Evolutionary conservation across 2,797 vertebrate genomes (phyloP).

Genomic region (Ctenosaura bakeri): DNA sequence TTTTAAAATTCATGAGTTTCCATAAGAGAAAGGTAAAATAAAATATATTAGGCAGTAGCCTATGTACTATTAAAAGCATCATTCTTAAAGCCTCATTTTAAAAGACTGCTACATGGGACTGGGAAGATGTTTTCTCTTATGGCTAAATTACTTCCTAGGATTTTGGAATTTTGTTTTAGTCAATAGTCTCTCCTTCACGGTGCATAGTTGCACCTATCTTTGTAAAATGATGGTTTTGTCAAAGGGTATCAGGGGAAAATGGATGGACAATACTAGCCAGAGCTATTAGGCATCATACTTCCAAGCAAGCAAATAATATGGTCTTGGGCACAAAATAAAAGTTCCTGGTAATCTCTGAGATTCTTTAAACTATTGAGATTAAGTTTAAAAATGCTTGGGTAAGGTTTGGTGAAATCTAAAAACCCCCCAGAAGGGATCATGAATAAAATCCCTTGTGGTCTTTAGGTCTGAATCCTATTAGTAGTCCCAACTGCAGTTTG

Average conservation of each 20-base stretch:
- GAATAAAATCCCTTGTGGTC: not conserved
- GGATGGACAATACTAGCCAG: too few relatives aligned
- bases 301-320: not conserved
- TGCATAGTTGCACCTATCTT: fast-evolving
- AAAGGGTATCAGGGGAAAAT: not conserved
- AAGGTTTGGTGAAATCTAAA: not conserved
- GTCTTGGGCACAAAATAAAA: not conserved
- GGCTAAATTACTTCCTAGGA: not conserved
- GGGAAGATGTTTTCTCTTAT: slow-evolving; percentile 14
- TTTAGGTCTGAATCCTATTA: too few relatives aligned
- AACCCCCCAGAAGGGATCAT: not conserved
- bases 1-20: not conserved
- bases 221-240: fast-evolving
- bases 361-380: not conserved
- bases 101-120: not conserved
- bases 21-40: not conserved
- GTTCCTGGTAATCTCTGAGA: not conserved
- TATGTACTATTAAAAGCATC: not conserved
- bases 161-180: slow-evolving; percentile 23
- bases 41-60: not conserved
- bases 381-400: not conserved
- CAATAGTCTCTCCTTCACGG: not conserved
- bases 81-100: not conserved
- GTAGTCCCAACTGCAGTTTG: too few relatives aligned
- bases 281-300: too few relatives aligned